Evolutionary conservation across 1,140 invertebrate genomes (phyloP), one percentile per base, ranked within the genome.

Genomic region (Chelonus insularis): DNA sequence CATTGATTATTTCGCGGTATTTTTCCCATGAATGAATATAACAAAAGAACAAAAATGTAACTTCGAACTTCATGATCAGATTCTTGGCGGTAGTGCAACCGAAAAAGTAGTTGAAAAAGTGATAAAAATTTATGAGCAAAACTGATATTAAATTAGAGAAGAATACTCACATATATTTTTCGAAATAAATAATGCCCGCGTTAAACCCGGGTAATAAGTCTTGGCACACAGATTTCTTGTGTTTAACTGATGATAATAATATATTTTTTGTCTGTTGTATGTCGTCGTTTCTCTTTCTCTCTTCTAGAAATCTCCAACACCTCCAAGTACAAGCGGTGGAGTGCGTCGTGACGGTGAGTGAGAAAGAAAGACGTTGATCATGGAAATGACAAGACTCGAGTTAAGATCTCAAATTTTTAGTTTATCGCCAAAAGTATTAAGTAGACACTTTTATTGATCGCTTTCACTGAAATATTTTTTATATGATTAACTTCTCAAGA

Each of bases 271-370:
- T 39, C 3, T 39, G 14, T 43, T 43, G 12, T 16, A 14, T 43
- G 12, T 14, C 14, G n/a, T 43, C 39, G 41, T 43, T 6, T 20
- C 14, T 59, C 32, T 5, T 45, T 58, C 45, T 51, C 45, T 50
- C 47, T 59, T 50, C 45, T 59, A 59, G 47, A 59, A 59, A 59
- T 16, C 47, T 59, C 47, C 45, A 39, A 59, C 20, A 51, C 25
- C 25, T 29, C 25, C 25, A 29, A 29, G 25, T 29, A 29, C 25
- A 29, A 29, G 25, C 25, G 7, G 25, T 29, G 25, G 25, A 16
- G 20, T 60, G 36, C 36, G 58, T 60, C 36, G 16, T 20, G 7
- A n/a, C 37, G 39, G 39, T 20, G 52, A 41, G 37, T 34, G 52
- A 55, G 36, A n/a, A 34, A 39, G 11, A 36, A 4, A 4, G 12